These are phyloP conservation scores for Pteronotus mesoamericanus DNA, from an alignment of 2,797 vertebrate genomes.

Conservation along the genomic window DNA sequence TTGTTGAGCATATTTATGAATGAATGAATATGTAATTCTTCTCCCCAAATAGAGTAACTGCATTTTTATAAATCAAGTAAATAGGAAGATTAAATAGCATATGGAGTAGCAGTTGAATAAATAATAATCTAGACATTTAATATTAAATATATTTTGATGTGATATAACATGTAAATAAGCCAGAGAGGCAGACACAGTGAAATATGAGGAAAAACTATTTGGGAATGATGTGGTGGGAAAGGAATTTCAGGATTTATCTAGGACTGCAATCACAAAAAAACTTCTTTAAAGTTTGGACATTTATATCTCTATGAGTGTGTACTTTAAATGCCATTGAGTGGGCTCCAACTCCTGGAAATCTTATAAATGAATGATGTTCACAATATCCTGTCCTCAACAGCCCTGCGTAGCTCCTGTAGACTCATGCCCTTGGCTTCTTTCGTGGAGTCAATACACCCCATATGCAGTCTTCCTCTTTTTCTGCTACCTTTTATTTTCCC, in stretches of 20 bases:
- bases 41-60: neutral
- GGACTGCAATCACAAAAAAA: neutral
- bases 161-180: neutral
- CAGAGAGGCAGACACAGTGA: neutral
- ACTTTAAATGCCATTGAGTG: neutral
- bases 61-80: neutral
- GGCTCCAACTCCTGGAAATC: neutral
- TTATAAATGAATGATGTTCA: neutral
- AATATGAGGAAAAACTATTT: neutral
- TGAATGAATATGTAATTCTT: neutral
- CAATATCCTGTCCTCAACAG: neutral
- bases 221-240: neutral
- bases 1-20: neutral
- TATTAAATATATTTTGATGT: neutral
- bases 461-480: neutral
- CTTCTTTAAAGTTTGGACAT: neutral
- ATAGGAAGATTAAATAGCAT: neutral
- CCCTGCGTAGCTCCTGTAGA: neutral
- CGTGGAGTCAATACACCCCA: neutral
- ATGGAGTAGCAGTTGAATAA: neutral
- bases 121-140: neutral
- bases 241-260: neutral
- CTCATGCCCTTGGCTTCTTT: neutral
- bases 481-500: neutral
- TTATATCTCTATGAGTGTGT: neutral